Evolutionary conservation across 2,797 vertebrate genomes (phyloP), one percentile per base, ranked within the genome.

Genomic region (Dipus sagitta): DNA sequence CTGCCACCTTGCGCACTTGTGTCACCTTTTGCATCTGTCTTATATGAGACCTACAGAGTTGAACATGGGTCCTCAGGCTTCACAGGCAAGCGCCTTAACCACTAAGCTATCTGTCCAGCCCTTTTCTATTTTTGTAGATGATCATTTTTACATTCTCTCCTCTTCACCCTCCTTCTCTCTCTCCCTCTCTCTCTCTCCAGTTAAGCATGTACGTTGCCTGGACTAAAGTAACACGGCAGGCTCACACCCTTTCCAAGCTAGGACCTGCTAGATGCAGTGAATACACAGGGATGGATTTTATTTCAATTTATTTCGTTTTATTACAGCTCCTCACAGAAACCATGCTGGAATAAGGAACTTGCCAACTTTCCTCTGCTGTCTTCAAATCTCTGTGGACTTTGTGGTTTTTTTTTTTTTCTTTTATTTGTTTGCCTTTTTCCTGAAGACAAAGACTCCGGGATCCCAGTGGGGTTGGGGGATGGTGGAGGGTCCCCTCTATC

Each of bases 101-200:
- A 58, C 13, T 14, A 17, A 58, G 54, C 54, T 12, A 58, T 58
- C 54, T 58, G 13, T 58, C 13, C 54, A 58, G 54, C 54, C 54
- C 54, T 47, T 9, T 47, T 47, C 47, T 47, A 20, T 17, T 62
- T 62, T 62, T 17, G 38, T 17, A 1, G 14, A 62, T 3, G 5
- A 23, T 32, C 28, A 18, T 88, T 88, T 60, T 76, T 34, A 30
- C 64, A 34, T 42, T 34, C 54, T 86, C 23, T 92, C 76, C 76
- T 26, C 18, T 71, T 74, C 30, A 54, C 52, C n/a, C 30, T 68
- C 78, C 68, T 86, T 1, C 24, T 83, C 11, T 89, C 30, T 79
- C 68, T 94, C 34, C 86, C 58, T 3, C 30, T 86, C 18, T 91
- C 30, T 86, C 65, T 93, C 65, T 94, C 38, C 12, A 77, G 60